Percentiles rank a stretch among this genome's conserved stretches.
These are phyloP conservation scores for Hassar affinis DNA, from an alignment of 2,113 vertebrate genomes.

Conservation along the genomic window DNA sequence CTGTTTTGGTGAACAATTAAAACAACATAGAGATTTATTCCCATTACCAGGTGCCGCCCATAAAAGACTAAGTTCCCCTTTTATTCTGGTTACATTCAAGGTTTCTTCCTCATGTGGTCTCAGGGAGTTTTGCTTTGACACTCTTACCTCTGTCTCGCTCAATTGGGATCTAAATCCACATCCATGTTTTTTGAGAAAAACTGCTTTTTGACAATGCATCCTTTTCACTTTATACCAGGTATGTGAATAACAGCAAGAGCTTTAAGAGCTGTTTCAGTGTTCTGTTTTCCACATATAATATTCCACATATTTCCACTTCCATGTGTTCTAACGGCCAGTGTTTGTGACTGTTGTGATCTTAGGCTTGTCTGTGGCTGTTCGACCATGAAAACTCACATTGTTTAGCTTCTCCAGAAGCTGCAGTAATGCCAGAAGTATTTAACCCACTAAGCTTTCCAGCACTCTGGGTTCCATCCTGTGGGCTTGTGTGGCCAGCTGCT, in stretches of 20 bases:
- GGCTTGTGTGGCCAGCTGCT: constrained; percentile 11
- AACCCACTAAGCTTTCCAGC: neutral
- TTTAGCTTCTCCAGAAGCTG: neutral
- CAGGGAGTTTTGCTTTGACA: neutral
- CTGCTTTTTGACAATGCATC: neutral
- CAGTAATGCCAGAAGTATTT: constrained; percentile 6
- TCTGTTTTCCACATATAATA: too few species aligned
- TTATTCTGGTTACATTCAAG: neutral
- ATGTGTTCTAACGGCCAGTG: neutral
- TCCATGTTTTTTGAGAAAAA: neutral
- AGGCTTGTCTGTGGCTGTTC: neutral
- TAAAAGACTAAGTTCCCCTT: neutral
- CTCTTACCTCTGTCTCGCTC: neutral
- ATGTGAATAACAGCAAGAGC: neutral
- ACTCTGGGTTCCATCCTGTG: neutral
- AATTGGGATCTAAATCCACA: neutral
- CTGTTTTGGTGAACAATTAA: neutral
- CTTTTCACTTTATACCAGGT: neutral
- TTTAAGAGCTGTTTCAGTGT: neutral
- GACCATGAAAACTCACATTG: neutral
- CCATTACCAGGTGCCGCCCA: neutral
- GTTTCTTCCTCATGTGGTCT: neutral
- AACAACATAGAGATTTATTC: neutral
- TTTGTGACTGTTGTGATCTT: neutral
- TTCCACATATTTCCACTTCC: neutral